phyloP scores from a whole-genome alignment of 2,888 invertebrate species.

The Polymixis lichenea region DNA sequence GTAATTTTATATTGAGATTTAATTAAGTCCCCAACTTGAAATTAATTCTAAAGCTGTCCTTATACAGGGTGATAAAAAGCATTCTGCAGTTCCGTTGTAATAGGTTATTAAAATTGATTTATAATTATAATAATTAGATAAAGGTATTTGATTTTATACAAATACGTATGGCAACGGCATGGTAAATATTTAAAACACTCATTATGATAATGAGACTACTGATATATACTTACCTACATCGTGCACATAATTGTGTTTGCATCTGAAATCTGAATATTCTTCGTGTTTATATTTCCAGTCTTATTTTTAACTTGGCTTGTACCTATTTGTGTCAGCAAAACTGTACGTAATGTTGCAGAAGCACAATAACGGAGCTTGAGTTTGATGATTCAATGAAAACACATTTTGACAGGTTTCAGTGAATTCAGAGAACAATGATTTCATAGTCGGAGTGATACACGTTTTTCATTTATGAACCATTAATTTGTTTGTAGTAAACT shows the following conservation, averaged over 20 bases:
- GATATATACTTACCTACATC: constrained; percentile 13
- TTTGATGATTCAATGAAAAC: constrained; percentile 56
- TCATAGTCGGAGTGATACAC: constrained; percentile 46
- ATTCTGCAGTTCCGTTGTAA: constrained; percentile 5
- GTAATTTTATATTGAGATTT: background rate
- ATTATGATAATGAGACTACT: constrained; percentile 29
- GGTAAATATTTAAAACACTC: constrained; percentile 29
- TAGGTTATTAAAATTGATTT: background rate
- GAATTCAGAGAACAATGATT: constrained; percentile 65
- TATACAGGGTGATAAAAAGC: background rate
- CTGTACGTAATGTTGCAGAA: constrained; percentile 60
- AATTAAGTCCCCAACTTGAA: background rate
- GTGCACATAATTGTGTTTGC: constrained; percentile 53
- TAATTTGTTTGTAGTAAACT: constrained; percentile 39
- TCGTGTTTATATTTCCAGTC: constrained; percentile 69
- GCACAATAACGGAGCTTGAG: constrained; percentile 48
- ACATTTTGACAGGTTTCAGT: constrained; percentile 62
- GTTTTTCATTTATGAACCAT: constrained; percentile 38
- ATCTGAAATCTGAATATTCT: constrained; percentile 67
- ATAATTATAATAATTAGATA: constrained; percentile 3
- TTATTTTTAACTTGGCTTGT: constrained; percentile 76
- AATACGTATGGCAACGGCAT: constrained; percentile 7
- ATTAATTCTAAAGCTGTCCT: background rate
- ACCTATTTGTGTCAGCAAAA: constrained; percentile 75
- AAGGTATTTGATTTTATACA: background rate